Base-by-base conservation (phyloP, 2,888 invertebrate genomes). In the Phyllotreta striolata region DNA sequence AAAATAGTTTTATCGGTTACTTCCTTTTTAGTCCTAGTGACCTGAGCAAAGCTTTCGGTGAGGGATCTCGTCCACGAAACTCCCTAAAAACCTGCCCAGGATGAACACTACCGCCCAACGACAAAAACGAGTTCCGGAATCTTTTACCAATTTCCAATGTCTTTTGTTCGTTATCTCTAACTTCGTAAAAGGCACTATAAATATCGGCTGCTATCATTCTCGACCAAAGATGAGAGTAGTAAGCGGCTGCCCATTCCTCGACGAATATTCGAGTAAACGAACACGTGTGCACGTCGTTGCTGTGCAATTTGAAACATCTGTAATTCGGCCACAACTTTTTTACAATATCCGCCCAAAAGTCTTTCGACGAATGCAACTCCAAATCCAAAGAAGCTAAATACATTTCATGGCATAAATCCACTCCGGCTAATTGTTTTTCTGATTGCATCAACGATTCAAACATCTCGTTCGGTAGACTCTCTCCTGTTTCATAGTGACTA, bases 31-130 rank as follows among this genome's bases (percentile, higher is more conserved):
- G 69, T 10, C 74, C 76, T 68, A 76, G 65, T 64, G 86, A 86
- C 71, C 86, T 88, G 0, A 96, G 81, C 41, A 96, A 81, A 0
- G 95, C 93, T 76, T 92, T 90, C 0, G 91, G 89, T 1, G 92
- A 92, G 0, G 96, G 96, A 82, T 98, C 96, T 55, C 97, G 86
- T 0, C 97, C 97, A 67, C 95, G 86, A 82, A 97, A 98, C 76
- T 91, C 86, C 62, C 96, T 85, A 82, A 98, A 98, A 5, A 95
- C 88, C 83, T 96, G 93, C 66, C 87, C 88, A 0, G 94, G 89
- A 69, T 92, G 89, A 69, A 90, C 87, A 66, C 91, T 89, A 3
- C 96, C 95, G 6, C 95, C 96, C 2, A 89, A 84, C 0, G 92
- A 86, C 66, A 98, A 84, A 82, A 92, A 94, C 1, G 94, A 95